Evolutionary conservation across 1,140 invertebrate species (phyloP).

Genomic region (Diorhabda sublineata): DNA sequence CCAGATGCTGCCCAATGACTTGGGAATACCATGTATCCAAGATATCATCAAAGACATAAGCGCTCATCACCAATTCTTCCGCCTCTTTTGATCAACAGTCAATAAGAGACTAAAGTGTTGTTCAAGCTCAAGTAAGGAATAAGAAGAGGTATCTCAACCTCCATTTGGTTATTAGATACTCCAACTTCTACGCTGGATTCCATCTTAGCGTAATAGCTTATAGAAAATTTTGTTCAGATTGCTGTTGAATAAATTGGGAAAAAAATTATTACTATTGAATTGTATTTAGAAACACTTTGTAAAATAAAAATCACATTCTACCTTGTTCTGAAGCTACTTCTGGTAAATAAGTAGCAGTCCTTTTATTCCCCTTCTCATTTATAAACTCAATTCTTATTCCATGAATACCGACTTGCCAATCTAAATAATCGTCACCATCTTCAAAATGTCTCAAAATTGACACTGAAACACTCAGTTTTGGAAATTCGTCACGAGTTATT

Average conservation of each 20-base stretch:
- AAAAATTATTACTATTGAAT: too few species aligned
- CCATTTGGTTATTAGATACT: too few species aligned
- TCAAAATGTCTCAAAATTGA: conserved; percentile 95
- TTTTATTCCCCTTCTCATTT: conserved; percentile 90
- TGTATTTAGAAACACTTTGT: too few species aligned
- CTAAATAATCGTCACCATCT: conserved; percentile 88
- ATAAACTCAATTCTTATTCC: conserved; percentile 97
- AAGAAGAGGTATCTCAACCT: too few species aligned
- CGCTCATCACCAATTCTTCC: neutral
- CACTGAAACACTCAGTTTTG: conserved; percentile 89
- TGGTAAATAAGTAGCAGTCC: conserved; percentile 96
- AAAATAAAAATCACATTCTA: conserved; percentile 43
- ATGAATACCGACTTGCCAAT: conserved; percentile 97
- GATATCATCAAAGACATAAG: neutral
- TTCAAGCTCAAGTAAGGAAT: too few species aligned
- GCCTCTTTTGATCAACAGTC: too few species aligned
- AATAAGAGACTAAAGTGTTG: too few species aligned
- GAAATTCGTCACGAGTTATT: conserved; percentile 89
- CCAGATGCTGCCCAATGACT: neutral
- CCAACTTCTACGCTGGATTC: too few species aligned
- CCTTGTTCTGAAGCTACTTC: conserved; percentile 97
- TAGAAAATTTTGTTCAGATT: too few species aligned
- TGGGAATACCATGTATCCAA: conserved; percentile 1
- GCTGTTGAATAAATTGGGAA: too few species aligned
- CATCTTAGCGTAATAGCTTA: too few species aligned